Evolutionary conservation across 2,888 invertebrate species (phyloP).

Genomic region (Acleris emargana): DNA sequence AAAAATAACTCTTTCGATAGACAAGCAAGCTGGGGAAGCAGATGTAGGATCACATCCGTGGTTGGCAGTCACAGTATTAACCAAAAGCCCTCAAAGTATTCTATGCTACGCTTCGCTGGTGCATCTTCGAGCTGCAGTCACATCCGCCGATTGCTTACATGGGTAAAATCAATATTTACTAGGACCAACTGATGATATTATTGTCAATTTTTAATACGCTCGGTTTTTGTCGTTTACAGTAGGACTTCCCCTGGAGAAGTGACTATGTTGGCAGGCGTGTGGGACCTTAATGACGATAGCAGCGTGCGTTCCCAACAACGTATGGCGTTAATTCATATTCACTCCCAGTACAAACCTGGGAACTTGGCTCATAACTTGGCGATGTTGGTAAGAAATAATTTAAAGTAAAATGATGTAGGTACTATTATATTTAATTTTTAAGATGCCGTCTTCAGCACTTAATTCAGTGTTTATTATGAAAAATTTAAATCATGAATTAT

Average conservation of each 20-base stretch:
- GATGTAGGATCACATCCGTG: conserved; percentile 65
- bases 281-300: conserved; percentile 56
- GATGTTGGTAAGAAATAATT: conserved; percentile 56
- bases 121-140: conserved; percentile 68
- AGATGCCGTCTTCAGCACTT: too few species aligned
- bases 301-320: conserved; percentile 56
- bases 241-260: conserved; percentile 59
- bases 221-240: conserved; percentile 23
- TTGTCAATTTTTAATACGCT: not conserved
- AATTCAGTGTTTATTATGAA: too few species aligned
- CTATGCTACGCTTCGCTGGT: conserved; percentile 72
- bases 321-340: conserved; percentile 52
- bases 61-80: conserved; percentile 63
- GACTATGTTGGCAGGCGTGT: conserved; percentile 61
- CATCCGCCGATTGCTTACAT: conserved; percentile 67
- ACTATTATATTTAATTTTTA: too few species aligned
- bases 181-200: not conserved
- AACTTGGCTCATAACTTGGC: conserved; percentile 63
- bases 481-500: too few species aligned
- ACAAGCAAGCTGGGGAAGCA: conserved; percentile 52
- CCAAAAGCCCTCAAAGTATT: conserved; percentile 57
- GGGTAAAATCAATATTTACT: conserved; percentile 51
- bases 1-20: conserved; percentile 43
- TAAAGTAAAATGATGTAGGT: not conserved
- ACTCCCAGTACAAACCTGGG: conserved; percentile 59